Conservation (phyloP, 2,888 invertebrate genomes). For the Limnephilus marmoratus region DNA sequence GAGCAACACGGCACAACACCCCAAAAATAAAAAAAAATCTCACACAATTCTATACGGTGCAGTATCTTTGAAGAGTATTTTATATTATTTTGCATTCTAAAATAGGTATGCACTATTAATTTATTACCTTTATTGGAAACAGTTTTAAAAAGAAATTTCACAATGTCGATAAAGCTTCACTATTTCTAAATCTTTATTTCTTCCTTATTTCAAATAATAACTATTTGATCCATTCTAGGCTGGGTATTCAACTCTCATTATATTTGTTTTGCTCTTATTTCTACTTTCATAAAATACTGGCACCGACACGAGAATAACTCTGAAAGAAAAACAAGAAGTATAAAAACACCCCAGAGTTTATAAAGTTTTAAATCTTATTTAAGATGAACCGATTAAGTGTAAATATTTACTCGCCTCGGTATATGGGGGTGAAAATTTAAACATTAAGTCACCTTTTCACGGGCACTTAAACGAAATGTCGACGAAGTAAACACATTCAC, state of each 20-base stretch:
- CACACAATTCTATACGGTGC: no score
- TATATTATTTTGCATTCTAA: no score
- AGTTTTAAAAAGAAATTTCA: no score
- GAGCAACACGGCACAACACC: no score
- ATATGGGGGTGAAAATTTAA: constrained; percentile 28
- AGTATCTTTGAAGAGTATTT: no score
- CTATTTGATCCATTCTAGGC: not conserved
- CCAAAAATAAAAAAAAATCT: no score
- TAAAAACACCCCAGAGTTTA: not conserved
- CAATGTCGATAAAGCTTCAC: no score
- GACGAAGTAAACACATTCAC: constrained; percentile 45
- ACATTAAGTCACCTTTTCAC: constrained; percentile 28
- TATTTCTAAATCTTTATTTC: not conserved
- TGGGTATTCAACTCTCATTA: not conserved
- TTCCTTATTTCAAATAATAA: not conserved
- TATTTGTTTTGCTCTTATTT: not conserved
- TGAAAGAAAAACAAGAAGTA: not conserved
- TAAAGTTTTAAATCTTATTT: constrained; percentile 20
- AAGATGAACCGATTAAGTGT: constrained; percentile 5
- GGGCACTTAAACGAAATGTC: constrained; percentile 27
- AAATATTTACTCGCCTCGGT: constrained; percentile 16
- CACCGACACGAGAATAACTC: not conserved
- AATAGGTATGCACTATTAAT: no score
- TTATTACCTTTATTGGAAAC: no score
- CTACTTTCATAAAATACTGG: not conserved